A percentile compares a stretch with the other conserved stretches of the same genome.
These are phyloP conservation scores for Rugalucina vietnamica DNA, from an alignment of 2,888 invertebrate species.

Conservation along the genomic window DNA sequence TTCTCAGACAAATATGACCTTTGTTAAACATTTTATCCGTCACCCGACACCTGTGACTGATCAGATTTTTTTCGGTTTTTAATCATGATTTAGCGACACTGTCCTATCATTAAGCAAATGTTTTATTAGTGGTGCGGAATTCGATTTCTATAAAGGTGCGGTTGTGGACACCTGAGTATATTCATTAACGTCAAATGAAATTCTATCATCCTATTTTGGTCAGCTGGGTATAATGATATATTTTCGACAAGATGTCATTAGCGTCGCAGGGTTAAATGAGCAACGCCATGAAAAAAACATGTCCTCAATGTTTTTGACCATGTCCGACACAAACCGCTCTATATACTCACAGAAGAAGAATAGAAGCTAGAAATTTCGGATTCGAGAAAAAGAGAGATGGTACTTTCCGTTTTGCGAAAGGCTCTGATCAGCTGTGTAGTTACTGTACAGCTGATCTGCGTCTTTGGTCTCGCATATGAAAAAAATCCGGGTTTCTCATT, in stretches of 20 bases:
- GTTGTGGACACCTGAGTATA: neutral
- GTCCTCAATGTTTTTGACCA: no score
- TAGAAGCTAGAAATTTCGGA: no score
- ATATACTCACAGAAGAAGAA: no score
- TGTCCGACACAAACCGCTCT: no score
- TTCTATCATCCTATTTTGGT: neutral
- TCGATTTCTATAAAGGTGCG: neutral
- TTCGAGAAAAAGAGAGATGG: no score
- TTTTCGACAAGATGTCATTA: neutral
- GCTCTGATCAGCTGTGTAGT: no score
- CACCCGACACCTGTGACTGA: neutral
- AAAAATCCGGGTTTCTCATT: no score
- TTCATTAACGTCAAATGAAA: conserved; percentile 1
- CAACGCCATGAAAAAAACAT: no score
- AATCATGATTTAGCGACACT: neutral
- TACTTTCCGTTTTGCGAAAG: no score
- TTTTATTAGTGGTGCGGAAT: neutral
- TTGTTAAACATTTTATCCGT: neutral
- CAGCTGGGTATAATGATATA: neutral
- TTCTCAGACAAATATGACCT: neutral
- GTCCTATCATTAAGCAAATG: neutral
- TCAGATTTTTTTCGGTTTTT: neutral
- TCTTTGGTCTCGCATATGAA: no score
- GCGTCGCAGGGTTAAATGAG: no score
- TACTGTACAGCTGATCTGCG: no score